Evolutionary conservation across 2,888 invertebrate species (phyloP), one percentile per base, ranked within the genome.

Genomic region (Siphlonurus alternatus): DNA sequence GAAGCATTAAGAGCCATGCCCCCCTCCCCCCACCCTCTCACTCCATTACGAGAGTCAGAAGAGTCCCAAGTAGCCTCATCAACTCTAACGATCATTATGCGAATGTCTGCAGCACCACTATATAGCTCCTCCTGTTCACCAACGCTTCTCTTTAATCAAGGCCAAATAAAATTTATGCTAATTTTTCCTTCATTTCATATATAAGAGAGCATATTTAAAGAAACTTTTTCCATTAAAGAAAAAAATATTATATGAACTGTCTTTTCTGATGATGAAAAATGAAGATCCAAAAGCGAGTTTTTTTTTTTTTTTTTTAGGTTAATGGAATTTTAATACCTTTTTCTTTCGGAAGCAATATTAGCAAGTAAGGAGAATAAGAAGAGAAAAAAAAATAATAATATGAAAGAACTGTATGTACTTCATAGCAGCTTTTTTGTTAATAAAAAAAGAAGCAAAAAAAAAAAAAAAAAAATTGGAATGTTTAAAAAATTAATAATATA

Each of bases 41-140:
- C n/a, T n/a, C n/a, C n/a, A n/a, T n/a, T n/a, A n/a, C n/a, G n/a
- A n/a, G n/a, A n/a, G n/a, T n/a, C n/a, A n/a, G n/a, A n/a, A n/a
- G n/a, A n/a, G n/a, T n/a, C n/a, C 38, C 56, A 56, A 56, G 56
- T 56, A n/a, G 56, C 56, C 56, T 56, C 56, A 56, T 56, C 56
- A 56, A 56, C 56, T 7, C 56, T 56, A 56, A 56, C 56, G 56
- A 56, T 56, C 56, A 56, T 56, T 56, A 56, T 56, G 56, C n/a
- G 56, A 56, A n/a, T 20, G 56, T 20, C 56, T n/a, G 56, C n/a
- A 20, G 7, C 22, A 10, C 53, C 10, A 15, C 53, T 51, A 15
- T n/a, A 51, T n/a, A 10, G n/a, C 53, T 51, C 53, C 53, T 51
- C 53, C n/a, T n/a, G n/a, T n/a, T 51, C 53, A 10, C 53, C 10